These are phyloP conservation scores for Diplodus sargus DNA, from an alignment of 2,797 vertebrate species.

Conservation along the genomic window DNA sequence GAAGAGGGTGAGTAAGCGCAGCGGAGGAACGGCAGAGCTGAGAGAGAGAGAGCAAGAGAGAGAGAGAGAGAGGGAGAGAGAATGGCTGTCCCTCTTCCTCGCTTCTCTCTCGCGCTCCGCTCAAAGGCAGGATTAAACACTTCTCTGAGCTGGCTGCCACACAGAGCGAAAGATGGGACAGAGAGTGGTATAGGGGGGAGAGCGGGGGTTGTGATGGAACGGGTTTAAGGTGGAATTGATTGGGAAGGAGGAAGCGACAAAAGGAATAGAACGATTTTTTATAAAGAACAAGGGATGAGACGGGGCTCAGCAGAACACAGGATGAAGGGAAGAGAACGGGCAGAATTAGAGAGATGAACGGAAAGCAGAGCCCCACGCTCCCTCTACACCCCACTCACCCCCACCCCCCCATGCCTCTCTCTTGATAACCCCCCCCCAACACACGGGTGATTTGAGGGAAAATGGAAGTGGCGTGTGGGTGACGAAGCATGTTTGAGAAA, in stretches of 20 bases:
- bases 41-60: conserved; percentile 53
- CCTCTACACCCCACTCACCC: too few relatives aligned
- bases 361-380: conserved; percentile 7
- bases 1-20: conserved; percentile 77
- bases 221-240: conserved; percentile 75
- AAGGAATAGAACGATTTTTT: conserved; percentile 61
- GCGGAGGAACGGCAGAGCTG: conserved; percentile 70
- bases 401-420: too few relatives aligned
- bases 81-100: conserved; percentile 76
- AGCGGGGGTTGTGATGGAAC: conserved; percentile 46
- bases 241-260: conserved; percentile 57
- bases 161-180: conserved; percentile 77
- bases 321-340: conserved; percentile 57
- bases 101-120: conserved; percentile 67
- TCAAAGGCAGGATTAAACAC: conserved; percentile 85
- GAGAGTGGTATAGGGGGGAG: conserved; percentile 39
- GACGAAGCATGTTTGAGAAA: conserved; percentile 4
- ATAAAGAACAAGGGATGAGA: conserved; percentile 51
- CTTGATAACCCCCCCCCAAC: too few relatives aligned
- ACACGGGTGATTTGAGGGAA: not conserved
- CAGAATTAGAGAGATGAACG: conserved; percentile 30
- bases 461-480: not conserved
- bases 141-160: conserved; percentile 79
- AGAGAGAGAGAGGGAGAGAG: conserved; percentile 64
- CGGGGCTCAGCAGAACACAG: conserved; percentile 21